A percentile compares a stretch with the other conserved stretches of the same genome.
These are phyloP conservation scores for Gracilinanus agilis DNA, from an alignment of 2,113 vertebrate genomes.

Conservation along the genomic window DNA sequence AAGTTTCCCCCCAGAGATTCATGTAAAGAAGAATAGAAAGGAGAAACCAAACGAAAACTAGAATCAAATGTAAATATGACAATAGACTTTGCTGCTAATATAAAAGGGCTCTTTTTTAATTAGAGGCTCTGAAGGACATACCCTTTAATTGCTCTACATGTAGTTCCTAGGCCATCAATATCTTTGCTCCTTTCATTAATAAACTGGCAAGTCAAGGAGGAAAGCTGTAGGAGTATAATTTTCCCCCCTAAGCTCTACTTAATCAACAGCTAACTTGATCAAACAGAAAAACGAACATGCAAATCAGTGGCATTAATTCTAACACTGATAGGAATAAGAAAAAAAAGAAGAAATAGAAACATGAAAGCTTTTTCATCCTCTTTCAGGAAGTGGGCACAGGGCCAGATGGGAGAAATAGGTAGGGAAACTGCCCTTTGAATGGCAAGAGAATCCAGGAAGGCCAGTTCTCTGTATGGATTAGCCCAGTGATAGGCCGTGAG, in stretches of 20 bases:
- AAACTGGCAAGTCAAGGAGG: slow-evolving; percentile 87
- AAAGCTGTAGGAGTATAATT: slow-evolving; percentile 81
- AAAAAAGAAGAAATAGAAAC: slow-evolving; percentile 80
- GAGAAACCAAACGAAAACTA: slow-evolving; percentile 51
- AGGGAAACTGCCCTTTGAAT: slow-evolving; percentile 86
- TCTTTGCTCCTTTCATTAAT: slow-evolving; percentile 88
- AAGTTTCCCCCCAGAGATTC: slow-evolving; percentile 67
- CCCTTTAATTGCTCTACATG: slow-evolving; percentile 86
- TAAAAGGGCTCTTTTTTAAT: slow-evolving; percentile 83
- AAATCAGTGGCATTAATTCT: slow-evolving; percentile 87
- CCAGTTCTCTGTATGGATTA: slow-evolving; percentile 94
- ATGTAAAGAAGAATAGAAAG: slow-evolving; percentile 62
- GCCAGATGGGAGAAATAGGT: slow-evolving; percentile 78
- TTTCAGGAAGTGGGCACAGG: slow-evolving; percentile 69
- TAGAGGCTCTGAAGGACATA: slow-evolving; percentile 85
- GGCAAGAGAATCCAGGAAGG: slow-evolving; percentile 85
- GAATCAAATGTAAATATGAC: slow-evolving; percentile 76
- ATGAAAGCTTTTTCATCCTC: slow-evolving; percentile 77
- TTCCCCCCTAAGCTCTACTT: slow-evolving; percentile 83
- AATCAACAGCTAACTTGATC: slow-evolving; percentile 87
- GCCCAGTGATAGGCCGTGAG: slow-evolving; percentile 91
- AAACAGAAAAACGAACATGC: slow-evolving; percentile 85
- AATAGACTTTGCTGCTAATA: slow-evolving; percentile 76
- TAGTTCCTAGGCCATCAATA: slow-evolving; percentile 87
- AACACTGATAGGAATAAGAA: slow-evolving; percentile 79